Evolutionary conservation across 2,888 invertebrate species (phyloP), one percentile per base, ranked within the genome.

Genomic region (Philhelius pedissequus): DNA sequence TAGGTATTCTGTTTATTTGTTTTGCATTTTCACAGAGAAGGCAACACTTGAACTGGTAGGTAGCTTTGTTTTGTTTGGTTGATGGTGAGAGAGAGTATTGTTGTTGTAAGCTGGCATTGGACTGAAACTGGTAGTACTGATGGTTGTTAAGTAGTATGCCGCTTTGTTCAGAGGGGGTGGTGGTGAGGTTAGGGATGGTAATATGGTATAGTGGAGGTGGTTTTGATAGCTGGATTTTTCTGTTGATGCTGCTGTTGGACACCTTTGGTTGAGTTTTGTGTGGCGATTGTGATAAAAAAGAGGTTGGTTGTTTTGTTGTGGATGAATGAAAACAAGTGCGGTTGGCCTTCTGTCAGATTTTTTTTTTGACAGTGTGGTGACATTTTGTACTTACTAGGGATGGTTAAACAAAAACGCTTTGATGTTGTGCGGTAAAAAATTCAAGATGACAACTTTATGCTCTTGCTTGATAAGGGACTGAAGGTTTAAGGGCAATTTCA

Each of bases 321-420:
- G 66, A 79, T 79, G 70, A 79, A 79, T 84, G 74, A 56, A 75
- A 79, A 45, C 74, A 79, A 79, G 74, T 83, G 83, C 60, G 83
- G 79, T 84, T 79, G 83, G 69, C 58, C 82, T 83, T 74, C 48
- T 64, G 64, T 64, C 32, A 64, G 43, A 48, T 62, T 32, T 71
- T 60, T 52, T 56, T 45, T 66, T 40, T 50, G 60, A 64, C 69
- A 74, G 48, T 35, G 48, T 58, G 79, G 69, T 84, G 74, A 70
- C 64, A 70, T 70, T 69, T 75, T 68, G 13, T 43, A 69, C 62
- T 15, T 43, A 69, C 62, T 15, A 25, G 40, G 62, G 73, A 45
- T 54, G 45, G 48, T 74, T 78, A 27, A 35, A 74, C 32, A 69
- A 74, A 74, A 58, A 50, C n/a, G 9, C 64, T 64, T 64, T 64